Evolutionary conservation across 2,113 vertebrate species (phyloP).

Genomic region (Etheostoma cragini): DNA sequence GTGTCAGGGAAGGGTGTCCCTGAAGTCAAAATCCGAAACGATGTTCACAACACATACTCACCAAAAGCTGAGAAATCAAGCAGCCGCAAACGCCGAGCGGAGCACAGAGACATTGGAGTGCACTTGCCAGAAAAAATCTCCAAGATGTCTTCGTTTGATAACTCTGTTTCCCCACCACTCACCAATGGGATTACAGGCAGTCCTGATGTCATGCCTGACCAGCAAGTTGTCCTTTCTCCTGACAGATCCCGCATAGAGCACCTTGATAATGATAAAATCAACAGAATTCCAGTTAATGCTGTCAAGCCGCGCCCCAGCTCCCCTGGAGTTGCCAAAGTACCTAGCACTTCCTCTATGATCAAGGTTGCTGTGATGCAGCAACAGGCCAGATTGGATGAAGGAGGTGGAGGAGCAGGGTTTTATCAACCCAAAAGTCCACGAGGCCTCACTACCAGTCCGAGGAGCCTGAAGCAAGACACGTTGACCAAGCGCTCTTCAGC

Average conservation of each 20-base stretch:
- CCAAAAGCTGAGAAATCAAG: constrained; percentile 90
- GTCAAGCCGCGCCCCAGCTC: constrained; percentile 96
- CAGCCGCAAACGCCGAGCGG: constrained; percentile 90
- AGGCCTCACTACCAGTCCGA: constrained; percentile 89
- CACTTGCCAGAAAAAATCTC: constrained; percentile 89
- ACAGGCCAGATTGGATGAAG: constrained; percentile 88
- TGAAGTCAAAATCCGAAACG: constrained; percentile 91
- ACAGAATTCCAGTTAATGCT: constrained; percentile 94
- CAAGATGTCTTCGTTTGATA: constrained; percentile 87
- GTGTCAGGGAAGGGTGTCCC: constrained; percentile 84
- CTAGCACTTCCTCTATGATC: constrained; percentile 90
- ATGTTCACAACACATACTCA: constrained; percentile 92
- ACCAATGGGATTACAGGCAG: constrained; percentile 93
- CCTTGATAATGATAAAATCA: constrained; percentile 91
- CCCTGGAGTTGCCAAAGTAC: constrained; percentile 90
- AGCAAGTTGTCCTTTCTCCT: constrained; percentile 81
- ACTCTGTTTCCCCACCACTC: constrained; percentile 86
- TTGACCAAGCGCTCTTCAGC: constrained; percentile 88
- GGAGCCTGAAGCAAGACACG: constrained; percentile 86
- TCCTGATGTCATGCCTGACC: constrained; percentile 87
- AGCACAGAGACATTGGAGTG: constrained; percentile 89
- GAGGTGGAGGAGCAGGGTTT: constrained; percentile 75
- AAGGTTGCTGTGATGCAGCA: constrained; percentile 92
- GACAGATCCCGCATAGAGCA: constrained; percentile 88
- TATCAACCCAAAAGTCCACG: constrained; percentile 89